A percentile compares a stretch with the other conserved stretches of the same genome.
These are phyloP conservation scores for Coreius guichenoti DNA, from an alignment of 2,797 vertebrate genomes.

Conservation along the genomic window DNA sequence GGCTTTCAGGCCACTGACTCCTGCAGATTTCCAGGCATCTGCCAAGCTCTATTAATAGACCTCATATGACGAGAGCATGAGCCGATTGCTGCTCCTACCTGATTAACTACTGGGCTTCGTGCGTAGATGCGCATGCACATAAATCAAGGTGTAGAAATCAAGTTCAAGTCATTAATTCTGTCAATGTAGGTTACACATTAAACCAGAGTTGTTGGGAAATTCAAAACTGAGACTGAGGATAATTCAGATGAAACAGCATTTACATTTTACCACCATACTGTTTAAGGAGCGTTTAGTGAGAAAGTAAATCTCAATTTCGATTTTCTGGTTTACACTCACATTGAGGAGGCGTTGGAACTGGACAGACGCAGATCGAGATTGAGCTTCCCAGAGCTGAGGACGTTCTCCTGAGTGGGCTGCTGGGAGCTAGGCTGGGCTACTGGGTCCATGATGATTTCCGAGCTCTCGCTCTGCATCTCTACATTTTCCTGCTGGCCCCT, in stretches of 20 bases:
- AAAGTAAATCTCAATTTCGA: fast-evolving
- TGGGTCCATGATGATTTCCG: conserved; percentile 85
- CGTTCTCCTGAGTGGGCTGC: conserved; percentile 71
- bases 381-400: conserved; percentile 86
- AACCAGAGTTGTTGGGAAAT: neutral
- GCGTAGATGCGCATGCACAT: neutral
- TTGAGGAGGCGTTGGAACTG: conserved; percentile 93
- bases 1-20: conserved; percentile 40
- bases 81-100: conserved; percentile 13
- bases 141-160: neutral
- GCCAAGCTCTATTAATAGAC: conserved; percentile 44
- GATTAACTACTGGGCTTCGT: neutral
- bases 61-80: conserved; percentile 40
- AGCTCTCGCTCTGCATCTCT: conserved; percentile 73
- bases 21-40: conserved; percentile 20
- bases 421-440: conserved; percentile 72
- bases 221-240: neutral
- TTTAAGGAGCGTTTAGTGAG: neutral
- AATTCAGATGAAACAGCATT: neutral
- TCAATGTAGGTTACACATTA: neutral
- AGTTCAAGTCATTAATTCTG: neutral
- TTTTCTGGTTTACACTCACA: conserved; percentile 77
- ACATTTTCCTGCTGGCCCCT: conserved; percentile 78
- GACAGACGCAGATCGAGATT: conserved; percentile 90
- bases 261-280: neutral